Conservation (phyloP, 2,797 vertebrate genomes). For the Morus bassanus region DNA sequence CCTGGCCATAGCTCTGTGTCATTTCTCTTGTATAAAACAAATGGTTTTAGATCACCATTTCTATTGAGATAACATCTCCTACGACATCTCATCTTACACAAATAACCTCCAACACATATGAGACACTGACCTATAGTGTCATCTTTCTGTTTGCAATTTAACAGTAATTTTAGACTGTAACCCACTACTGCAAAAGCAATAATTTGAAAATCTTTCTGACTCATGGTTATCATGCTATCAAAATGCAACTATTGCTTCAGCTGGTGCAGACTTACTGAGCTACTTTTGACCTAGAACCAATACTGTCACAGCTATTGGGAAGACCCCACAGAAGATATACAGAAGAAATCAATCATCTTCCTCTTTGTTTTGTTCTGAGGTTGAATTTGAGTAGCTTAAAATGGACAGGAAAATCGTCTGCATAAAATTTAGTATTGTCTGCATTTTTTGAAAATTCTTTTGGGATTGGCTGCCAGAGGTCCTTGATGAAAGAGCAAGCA, state of each 20-base stretch:
- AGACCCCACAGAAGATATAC: background rate
- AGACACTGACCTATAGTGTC: slow-evolving; percentile 25
- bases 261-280: background rate
- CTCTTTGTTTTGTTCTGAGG: background rate
- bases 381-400: background rate
- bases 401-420: background rate
- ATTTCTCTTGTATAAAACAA: background rate
- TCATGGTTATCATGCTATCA: slow-evolving; percentile 3
- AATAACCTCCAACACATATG: background rate
- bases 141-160: slow-evolving; percentile 19
- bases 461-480: background rate
- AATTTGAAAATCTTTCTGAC: background rate
- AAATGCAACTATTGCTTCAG: background rate
- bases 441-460: background rate
- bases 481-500: background rate
- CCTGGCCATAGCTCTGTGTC: background rate
- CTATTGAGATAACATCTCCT: background rate
- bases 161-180: slow-evolving; percentile 16
- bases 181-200: background rate
- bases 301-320: background rate
- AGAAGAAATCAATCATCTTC: background rate
- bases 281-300: background rate
- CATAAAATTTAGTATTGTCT: background rate
- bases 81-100: slow-evolving; percentile 28
- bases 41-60: slow-evolving; percentile 2